A percentile compares a stretch with the other conserved stretches of the same genome.
phyloP scores from a whole-genome alignment of 2,888 invertebrate genomes.

The Cheilosia impressa region DNA sequence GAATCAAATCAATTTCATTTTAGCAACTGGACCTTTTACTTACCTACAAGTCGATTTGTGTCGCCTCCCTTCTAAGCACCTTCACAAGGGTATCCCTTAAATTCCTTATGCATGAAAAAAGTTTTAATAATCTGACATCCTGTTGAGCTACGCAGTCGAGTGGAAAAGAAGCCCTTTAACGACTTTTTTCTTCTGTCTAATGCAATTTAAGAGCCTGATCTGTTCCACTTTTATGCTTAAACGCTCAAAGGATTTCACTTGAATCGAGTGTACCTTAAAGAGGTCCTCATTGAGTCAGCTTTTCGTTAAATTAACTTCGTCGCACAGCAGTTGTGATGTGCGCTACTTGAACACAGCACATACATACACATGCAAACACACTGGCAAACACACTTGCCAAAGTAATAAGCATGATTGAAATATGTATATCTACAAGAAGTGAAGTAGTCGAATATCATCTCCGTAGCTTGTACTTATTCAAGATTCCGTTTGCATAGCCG shows the following conservation, averaged over 20 bases:
- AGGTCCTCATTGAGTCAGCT: conserved; percentile 58
- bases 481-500: conserved; percentile 22
- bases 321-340: conserved; percentile 33
- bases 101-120: neutral
- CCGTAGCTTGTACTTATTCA: conserved; percentile 14
- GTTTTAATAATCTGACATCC: conserved; percentile 7
- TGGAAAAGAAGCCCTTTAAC: neutral
- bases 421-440: conserved; percentile 12
- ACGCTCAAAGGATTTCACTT: conserved; percentile 57
- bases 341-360: conserved; percentile 1
- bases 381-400: conserved; percentile 19
- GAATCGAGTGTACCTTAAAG: conserved; percentile 40
- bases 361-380: neutral
- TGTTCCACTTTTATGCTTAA: conserved; percentile 28
- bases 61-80: no score
- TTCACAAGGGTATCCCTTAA: no score
- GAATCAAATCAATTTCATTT: neutral
- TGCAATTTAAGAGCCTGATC: conserved; percentile 6
- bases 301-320: conserved; percentile 67
- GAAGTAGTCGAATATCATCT: conserved; percentile 34
- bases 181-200: neutral
- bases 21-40: no score
- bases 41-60: no score
- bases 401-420: conserved; percentile 56
- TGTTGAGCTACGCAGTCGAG: neutral